A percentile compares a stretch with the other conserved stretches of the same genome.
These are phyloP conservation scores for Pseudorhombus dupliciocellatus DNA, from an alignment of 2,113 vertebrate species.

Conservation along the genomic window DNA sequence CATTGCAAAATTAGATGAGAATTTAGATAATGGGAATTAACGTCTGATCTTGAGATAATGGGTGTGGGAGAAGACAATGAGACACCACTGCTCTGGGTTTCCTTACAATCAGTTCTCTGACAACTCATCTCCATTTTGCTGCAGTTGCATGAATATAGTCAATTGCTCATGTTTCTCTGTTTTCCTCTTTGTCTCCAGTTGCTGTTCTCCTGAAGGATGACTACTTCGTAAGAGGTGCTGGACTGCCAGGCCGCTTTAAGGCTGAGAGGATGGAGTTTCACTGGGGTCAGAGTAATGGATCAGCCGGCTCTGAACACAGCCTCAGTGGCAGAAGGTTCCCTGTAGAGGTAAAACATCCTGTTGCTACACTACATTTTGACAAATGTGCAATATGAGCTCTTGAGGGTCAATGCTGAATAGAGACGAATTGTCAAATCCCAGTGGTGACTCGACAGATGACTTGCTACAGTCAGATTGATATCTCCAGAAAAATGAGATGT, in stretches of 20 bases:
- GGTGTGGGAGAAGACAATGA: neutral
- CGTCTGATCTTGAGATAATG: slow-evolving; percentile 24
- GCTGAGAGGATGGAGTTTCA: slow-evolving; percentile 99
- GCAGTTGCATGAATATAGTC: slow-evolving; percentile 10
- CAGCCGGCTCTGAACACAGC: slow-evolving; percentile 95
- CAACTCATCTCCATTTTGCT: slow-evolving; percentile 10
- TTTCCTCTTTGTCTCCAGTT: slow-evolving; percentile 79
- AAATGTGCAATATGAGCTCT: slow-evolving; percentile 36
- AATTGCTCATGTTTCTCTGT: slow-evolving; percentile 21
- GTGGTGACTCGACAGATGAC: slow-evolving; percentile 6
- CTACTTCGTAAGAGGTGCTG: slow-evolving; percentile 95
- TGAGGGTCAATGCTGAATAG: slow-evolving; percentile 24
- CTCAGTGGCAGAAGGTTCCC: slow-evolving; percentile 93
- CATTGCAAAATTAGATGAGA: neutral
- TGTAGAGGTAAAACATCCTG: slow-evolving; percentile 85
- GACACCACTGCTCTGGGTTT: neutral
- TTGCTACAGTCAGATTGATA: neutral
- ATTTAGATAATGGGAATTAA: slow-evolving; percentile 31
- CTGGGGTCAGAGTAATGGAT: slow-evolving; percentile 96
- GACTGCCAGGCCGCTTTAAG: slow-evolving; percentile 95
- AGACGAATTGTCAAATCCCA: neutral
- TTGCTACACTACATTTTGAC: slow-evolving; percentile 37
- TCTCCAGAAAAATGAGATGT: neutral
- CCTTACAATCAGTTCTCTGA: slow-evolving; percentile 11
- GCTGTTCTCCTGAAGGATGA: slow-evolving; percentile 96